Percentiles rank a stretch among this genome's conserved stretches.
Evolutionary conservation across 2,797 vertebrate species (phyloP).

Genomic region (Eidolon dupreanum): DNA sequence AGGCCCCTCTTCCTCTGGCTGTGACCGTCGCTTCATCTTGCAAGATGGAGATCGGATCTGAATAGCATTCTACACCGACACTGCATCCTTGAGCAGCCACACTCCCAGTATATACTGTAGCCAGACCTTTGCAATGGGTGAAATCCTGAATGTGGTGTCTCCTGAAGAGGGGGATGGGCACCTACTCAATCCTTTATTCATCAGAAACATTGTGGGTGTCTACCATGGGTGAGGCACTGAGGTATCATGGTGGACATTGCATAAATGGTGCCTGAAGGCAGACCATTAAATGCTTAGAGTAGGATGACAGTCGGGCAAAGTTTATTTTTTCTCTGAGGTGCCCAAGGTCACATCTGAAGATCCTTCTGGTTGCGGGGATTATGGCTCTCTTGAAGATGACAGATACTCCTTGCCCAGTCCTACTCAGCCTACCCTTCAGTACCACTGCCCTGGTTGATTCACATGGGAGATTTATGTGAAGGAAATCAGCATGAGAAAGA

Average conservation of each 20-base stretch:
- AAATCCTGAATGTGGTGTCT: not conserved
- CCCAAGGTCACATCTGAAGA: not conserved
- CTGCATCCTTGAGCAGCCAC: not conserved
- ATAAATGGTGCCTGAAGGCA: not conserved
- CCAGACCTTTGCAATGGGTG: not conserved
- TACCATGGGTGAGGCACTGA: not conserved
- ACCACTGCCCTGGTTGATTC: not conserved
- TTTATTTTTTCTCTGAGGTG: not conserved
- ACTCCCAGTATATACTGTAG: not conserved
- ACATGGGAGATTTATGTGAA: slow-evolving; percentile 26
- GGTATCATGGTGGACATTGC: not conserved
- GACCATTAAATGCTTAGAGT: not conserved
- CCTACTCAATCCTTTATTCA: not conserved
- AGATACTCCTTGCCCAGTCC: not conserved
- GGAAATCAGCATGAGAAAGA: slow-evolving; percentile 9
- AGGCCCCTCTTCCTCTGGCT: not conserved
- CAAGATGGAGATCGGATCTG: not conserved
- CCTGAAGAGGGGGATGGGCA: not conserved
- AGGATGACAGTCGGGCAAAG: not conserved
- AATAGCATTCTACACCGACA: not conserved
- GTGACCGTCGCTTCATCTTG: not conserved
- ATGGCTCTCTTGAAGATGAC: not conserved
- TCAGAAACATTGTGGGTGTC: not conserved
- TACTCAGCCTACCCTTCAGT: not conserved
- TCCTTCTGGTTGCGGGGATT: not conserved